Conservation (phyloP, 2,888 invertebrate genomes). For the Caprella mutica region DNA sequence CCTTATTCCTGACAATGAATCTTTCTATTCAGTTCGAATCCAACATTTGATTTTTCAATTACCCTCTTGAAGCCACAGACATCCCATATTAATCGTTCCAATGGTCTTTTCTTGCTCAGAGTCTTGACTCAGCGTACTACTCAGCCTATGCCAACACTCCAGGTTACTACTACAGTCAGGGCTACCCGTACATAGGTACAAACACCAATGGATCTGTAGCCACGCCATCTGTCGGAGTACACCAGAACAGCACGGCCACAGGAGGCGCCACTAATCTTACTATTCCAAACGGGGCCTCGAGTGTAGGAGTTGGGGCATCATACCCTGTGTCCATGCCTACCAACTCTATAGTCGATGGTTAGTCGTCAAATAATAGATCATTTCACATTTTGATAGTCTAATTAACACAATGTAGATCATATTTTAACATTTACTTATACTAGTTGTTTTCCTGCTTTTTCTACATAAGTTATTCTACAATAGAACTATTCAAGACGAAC, state of each 20-base stretch:
- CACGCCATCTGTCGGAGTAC: conserved; percentile 17
- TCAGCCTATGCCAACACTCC: conserved; percentile 17
- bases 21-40: no score
- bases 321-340: conserved; percentile 4
- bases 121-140: conserved; percentile 21
- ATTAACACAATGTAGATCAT: no score
- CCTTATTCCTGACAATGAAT: no score
- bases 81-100: not conserved
- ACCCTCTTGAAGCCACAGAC: no score
- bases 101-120: conserved; percentile 7
- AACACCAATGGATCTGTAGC: conserved; percentile 20
- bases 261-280: conserved; percentile 23
- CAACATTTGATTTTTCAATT: no score
- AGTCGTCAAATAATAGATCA: no score
- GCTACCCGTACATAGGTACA: conserved; percentile 27
- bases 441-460: no score
- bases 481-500: no score
- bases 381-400: no score
- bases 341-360: not conserved
- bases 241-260: conserved; percentile 12
- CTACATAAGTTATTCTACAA: no score
- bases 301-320: not conserved
- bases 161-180: conserved; percentile 30
- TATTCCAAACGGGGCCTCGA: conserved; percentile 14
- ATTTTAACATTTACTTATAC: no score